Conservation (phyloP, 30 jellyfish, hydroid and myxozoan species). For the Nemopilema nomurai region DNA sequence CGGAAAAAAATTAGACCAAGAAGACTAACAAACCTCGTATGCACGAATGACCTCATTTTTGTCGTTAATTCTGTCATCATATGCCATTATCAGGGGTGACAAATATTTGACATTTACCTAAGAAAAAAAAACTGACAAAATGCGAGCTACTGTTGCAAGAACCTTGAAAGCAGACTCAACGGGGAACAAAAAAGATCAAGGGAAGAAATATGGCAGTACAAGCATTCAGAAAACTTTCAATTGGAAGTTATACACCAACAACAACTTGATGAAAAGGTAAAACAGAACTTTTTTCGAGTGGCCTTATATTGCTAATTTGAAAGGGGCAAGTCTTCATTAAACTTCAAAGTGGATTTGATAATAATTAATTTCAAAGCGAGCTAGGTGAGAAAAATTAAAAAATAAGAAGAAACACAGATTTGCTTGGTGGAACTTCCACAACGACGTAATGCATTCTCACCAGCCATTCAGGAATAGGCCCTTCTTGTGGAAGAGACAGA, state of each 20-base stretch:
- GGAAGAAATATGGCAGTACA: too few relatives aligned
- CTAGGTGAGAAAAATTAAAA: background rate
- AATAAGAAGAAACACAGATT: background rate
- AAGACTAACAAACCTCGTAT: constrained; percentile 49
- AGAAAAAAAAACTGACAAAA: background rate
- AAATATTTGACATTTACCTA: constrained; percentile 57
- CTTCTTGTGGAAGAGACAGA: constrained; percentile 41
- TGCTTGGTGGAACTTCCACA: too few relatives aligned
- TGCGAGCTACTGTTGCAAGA: background rate
- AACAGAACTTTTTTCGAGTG: too few relatives aligned
- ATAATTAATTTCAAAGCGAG: too few relatives aligned
- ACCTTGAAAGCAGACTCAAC: background rate
- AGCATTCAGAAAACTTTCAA: too few relatives aligned
- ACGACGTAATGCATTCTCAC: too few relatives aligned
- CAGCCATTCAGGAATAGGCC: constrained; percentile 60
- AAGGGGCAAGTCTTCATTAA: too few relatives aligned
- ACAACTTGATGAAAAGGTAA: too few relatives aligned
- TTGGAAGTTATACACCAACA: too few relatives aligned
- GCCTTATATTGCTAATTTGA: too few relatives aligned
- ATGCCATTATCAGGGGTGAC: constrained; percentile 66
- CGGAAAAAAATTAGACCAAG: background rate
- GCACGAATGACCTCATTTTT: constrained; percentile 61
- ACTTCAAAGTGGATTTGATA: too few relatives aligned
- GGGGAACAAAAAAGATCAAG: too few relatives aligned
- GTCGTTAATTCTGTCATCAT: constrained; percentile 59